These are phyloP conservation scores for Pheosia gnoma DNA, from an alignment of 2,888 invertebrate species.

Conservation along the genomic window DNA sequence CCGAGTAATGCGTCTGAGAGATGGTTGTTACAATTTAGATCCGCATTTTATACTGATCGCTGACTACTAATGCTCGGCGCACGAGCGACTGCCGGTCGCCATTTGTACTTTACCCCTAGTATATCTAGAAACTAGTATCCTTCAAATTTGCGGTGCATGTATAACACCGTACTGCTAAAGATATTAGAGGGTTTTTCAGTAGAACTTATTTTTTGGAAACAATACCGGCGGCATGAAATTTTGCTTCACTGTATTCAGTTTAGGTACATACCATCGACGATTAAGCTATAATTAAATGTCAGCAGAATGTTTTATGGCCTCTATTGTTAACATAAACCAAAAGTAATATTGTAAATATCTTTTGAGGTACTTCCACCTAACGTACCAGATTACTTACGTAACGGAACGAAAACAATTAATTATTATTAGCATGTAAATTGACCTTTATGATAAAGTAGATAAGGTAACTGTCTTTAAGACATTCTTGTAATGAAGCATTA, in stretches of 20 bases:
- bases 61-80: constrained; percentile 60
- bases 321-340: too few species aligned
- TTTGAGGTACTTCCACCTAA: not conserved
- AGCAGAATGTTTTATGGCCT: too few species aligned
- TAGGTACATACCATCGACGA: too few species aligned
- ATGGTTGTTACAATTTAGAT: constrained; percentile 48
- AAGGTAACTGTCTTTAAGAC: constrained; percentile 3
- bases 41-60: constrained; percentile 47
- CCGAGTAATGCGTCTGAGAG: constrained; percentile 53
- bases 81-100: constrained; percentile 19
- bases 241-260: too few species aligned
- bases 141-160: constrained; percentile 14
- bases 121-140: constrained; percentile 37
- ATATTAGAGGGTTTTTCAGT: too few species aligned
- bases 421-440: constrained; percentile 18
- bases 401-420: constrained; percentile 25
- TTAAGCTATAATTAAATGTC: too few species aligned
- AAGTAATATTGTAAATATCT: too few species aligned
- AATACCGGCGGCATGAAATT: too few species aligned
- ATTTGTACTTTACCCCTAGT: constrained; percentile 56
- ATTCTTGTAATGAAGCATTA: constrained; percentile 40
- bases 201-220: too few species aligned
- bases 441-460: not conserved
- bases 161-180: not conserved
- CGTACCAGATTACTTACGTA: constrained; percentile 27